phyloP scores from a whole-genome alignment of 1,140 invertebrate species.

The Tetragonula clypearis region DNA sequence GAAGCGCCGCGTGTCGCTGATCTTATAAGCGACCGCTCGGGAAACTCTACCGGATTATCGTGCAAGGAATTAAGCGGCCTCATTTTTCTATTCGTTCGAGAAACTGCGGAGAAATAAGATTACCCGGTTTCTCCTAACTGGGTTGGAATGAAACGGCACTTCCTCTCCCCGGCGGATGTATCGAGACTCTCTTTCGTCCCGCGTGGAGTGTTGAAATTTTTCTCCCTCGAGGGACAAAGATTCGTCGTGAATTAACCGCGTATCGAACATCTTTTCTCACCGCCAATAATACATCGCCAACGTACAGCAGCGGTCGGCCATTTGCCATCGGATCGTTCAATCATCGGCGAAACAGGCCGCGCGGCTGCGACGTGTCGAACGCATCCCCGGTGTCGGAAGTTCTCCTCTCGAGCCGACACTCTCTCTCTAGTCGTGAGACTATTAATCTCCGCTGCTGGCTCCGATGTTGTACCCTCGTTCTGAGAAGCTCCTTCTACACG shows the following conservation, averaged over 20 bases:
- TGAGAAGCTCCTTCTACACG: constrained; percentile 59
- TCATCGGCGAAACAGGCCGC: constrained; percentile 45
- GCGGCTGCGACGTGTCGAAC: constrained; percentile 60
- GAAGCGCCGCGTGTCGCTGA: constrained; percentile 32
- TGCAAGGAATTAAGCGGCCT: neutral
- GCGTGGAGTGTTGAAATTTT: neutral
- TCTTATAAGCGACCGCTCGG: constrained; percentile 43
- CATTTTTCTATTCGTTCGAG: neutral
- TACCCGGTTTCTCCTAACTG: neutral
- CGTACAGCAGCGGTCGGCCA: neutral
- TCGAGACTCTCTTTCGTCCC: no score
- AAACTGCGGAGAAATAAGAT: neutral
- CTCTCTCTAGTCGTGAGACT: constrained; percentile 42
- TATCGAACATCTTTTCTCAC: neutral
- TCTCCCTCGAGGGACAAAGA: neutral
- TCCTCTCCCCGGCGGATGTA: no score
- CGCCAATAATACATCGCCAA: neutral
- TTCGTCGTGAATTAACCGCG: neutral
- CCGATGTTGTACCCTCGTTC: constrained; percentile 45
- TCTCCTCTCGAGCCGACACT: constrained; percentile 27
- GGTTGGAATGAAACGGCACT: neutral
- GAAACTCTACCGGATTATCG: constrained; percentile 23
- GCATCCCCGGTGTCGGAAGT: constrained; percentile 62
- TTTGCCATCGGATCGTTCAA: constrained; percentile 57
- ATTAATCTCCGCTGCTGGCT: constrained; percentile 59